A percentile compares a stretch with the other conserved stretches of the same genome.
phyloP scores from a whole-genome alignment of 2,797 vertebrate genomes.

The Heliangelus exortis region DNA sequence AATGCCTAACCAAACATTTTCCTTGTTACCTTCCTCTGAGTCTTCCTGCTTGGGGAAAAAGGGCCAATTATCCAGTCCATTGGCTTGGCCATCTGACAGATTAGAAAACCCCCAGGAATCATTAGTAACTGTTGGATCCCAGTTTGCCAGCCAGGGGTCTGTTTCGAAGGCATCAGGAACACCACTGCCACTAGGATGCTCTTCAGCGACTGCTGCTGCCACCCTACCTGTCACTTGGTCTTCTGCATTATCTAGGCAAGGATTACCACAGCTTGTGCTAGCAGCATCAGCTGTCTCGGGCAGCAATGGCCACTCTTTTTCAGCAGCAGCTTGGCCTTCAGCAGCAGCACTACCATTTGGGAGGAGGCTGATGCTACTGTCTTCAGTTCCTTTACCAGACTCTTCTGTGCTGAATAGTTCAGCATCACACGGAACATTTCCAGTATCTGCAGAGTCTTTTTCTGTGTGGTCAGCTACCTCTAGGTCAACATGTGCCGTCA shows the following conservation, averaged over 20 bases:
- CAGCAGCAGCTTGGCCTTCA: slow-evolving; percentile 40
- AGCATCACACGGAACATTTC: slow-evolving; percentile 22
- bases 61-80: slow-evolving; percentile 75
- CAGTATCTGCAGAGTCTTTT: slow-evolving; percentile 6
- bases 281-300: slow-evolving; percentile 7
- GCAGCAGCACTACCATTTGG: not conserved
- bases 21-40: slow-evolving; percentile 53
- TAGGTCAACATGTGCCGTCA: not conserved
- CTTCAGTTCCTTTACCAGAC: slow-evolving; percentile 72
- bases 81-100: slow-evolving; percentile 66
- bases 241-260: slow-evolving; percentile 30
- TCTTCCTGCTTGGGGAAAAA: slow-evolving; percentile 69
- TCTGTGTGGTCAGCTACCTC: slow-evolving; percentile 10
- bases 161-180: slow-evolving; percentile 63
- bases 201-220: not conserved
- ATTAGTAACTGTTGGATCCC: slow-evolving; percentile 74
- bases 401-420: slow-evolving; percentile 38
- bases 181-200: slow-evolving; percentile 14
- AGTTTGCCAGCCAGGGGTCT: slow-evolving; percentile 78
- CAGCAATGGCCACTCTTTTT: not conserved
- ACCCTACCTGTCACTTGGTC: slow-evolving; percentile 19
- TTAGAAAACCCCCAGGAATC: slow-evolving; percentile 71
- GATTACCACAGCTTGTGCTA: not conserved
- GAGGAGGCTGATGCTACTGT: slow-evolving; percentile 33
- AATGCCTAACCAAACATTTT: slow-evolving; percentile 74